These are phyloP conservation scores for Nothobranchius kuhntae DNA, from an alignment of 2,113 vertebrate species.

Conservation along the genomic window DNA sequence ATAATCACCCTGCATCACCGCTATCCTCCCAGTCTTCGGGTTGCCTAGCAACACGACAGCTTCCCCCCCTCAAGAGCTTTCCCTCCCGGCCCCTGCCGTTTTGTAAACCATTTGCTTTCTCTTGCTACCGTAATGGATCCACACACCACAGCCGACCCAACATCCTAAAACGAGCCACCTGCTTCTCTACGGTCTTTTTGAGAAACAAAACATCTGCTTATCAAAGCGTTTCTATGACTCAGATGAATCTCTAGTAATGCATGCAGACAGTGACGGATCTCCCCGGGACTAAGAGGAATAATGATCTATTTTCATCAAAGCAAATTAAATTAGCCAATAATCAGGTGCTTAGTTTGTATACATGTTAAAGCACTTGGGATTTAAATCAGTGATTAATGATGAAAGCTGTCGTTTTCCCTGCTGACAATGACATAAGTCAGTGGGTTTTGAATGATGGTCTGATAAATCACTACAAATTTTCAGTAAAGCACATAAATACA, in stretches of 20 bases:
- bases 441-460: neutral
- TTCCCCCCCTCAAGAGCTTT: conserved; percentile 62
- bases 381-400: neutral
- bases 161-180: conserved; percentile 36
- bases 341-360: conserved; percentile 3
- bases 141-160: conserved; percentile 47
- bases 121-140: conserved; percentile 68
- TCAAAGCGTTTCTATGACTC: neutral
- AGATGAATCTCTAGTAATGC: neutral
- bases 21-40: conserved; percentile 67
- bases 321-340: neutral
- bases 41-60: conserved; percentile 79
- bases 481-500: neutral
- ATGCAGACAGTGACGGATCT: neutral
- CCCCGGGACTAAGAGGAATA: neutral
- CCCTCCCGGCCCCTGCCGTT: conserved; percentile 49
- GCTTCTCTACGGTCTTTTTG: neutral
- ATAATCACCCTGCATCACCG: conserved; percentile 76
- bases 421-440: neutral
- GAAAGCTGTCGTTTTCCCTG: too few species aligned
- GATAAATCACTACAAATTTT: neutral
- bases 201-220: neutral
- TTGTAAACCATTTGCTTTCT: conserved; percentile 68
- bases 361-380: neutral
- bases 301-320: neutral